Base-by-base conservation (phyloP, 2,797 vertebrate species). In the Hozukius guyotensis region DNA sequence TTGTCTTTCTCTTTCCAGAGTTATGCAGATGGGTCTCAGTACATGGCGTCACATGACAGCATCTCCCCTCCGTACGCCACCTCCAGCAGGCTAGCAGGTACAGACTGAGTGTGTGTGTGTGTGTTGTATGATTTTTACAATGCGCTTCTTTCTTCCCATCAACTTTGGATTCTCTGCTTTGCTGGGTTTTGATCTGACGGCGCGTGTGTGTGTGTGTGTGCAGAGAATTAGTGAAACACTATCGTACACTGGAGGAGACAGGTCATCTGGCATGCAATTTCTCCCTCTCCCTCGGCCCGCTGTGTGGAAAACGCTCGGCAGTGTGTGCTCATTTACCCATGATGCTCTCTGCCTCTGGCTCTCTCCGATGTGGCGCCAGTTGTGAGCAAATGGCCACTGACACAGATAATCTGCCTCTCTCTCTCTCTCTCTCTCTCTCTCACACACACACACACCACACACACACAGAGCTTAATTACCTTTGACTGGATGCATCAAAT, bases 61-160 rank as follows among this genome's bases (percentile, higher is more conserved):
- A 96, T 98, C 89, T 98, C 98, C 82, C 97, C 98, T 87, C 97
- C 97, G 27, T 99, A 98, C 81, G 90, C 96, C 94, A 98, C 96
- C 94, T 97, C 98, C 96, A 96, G 98, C 96, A 96, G 98, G 95
- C 93, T 97, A 95, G 93, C 97, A 96, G 97, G 98, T 99, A 89
- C 18, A 18, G 59, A 34, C 75, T 42, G 36, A 9, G 57, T 75
- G 57, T 72, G 70, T 55, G 31, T 72, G n/a, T 55, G 57, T 69
- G 29, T 61, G 32, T 66, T 46, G 5, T 57, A 16, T 56, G 49
- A n/a, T 69, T 77, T 77, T 64, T 8, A 6, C 29, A 10, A 2
- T 42, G 25, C n/a, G 6, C 13, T 63, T 73, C 8, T 59, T 72
- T 75, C 56, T 53, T 59, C 52, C 12, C 27, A 69, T 70, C 27